Base-by-base conservation (phyloP, 2,888 invertebrate species). In the Plagodis dolabraria region DNA sequence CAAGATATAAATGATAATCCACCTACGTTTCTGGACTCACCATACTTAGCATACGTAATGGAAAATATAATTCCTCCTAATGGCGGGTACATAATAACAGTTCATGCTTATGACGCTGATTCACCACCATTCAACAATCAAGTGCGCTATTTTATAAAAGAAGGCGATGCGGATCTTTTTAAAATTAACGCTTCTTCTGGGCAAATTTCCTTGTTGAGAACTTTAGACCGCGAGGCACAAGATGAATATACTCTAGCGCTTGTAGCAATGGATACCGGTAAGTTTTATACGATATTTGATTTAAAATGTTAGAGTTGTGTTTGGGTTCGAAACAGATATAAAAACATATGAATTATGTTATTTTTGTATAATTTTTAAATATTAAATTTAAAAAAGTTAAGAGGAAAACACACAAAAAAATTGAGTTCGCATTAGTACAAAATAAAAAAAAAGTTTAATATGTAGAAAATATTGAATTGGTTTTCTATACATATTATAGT, bases 251-350 rank as follows among this genome's bases (percentile, higher is more conserved):
- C 96, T 53, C 92, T 98, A 69, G 97, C 97, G 4, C 93, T 98
- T 53, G 97, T 98, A 63, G 98, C 98, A 61, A 98, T 98, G 97
- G 98, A 98, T 93, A 97, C 98, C 72, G 98, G 98, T 98, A 90
- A 95, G 95, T 64, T 10, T 22, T 22, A 22, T 22, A 22, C 22
- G 22, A 22, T 22, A 22, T 22, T 22, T 4, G 22, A 22, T 22
- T 22, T 22, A 22, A 22, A 22, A 22, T 22, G 22, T 22, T 22
- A 22, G 22, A 2, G 22, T 22, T 22, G 2, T 4, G 1, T 22
- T 22, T 22, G 1, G 22, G 4, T 22, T 22, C 22, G 4, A 22
- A 22, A 22, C 22, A 22, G 22, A 22, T 22, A 22, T 22, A 22
- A 22, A 22, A 22, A 22, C 1, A 4, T 22, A 22, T 22, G 22